Evolutionary conservation across 2,888 invertebrate species (phyloP).

Genomic region (Scaptomyza caliginosa): DNA sequence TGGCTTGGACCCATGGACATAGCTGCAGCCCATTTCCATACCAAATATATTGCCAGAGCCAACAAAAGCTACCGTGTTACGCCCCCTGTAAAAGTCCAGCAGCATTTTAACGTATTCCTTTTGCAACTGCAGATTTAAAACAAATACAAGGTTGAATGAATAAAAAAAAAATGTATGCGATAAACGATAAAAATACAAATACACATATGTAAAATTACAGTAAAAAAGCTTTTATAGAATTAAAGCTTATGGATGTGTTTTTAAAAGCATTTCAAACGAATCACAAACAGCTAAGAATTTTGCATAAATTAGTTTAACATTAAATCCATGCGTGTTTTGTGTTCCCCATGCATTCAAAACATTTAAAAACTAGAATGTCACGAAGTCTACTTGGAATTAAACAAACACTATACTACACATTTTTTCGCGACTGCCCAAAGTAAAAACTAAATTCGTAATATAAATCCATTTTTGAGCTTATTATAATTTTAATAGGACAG

Average conservation of each 20-base stretch:
- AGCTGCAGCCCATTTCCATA: constrained; percentile 23
- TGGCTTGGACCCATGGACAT: constrained; percentile 38
- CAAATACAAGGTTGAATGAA: constrained; percentile 32
- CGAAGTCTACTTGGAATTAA: not conserved
- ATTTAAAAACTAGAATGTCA: not conserved
- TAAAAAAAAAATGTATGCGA: constrained; percentile 32
- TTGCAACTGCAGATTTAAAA: constrained; percentile 41
- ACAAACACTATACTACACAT: not conserved
- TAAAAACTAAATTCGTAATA: not conserved
- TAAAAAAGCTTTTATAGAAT: constrained; percentile 59
- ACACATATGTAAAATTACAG: constrained; percentile 50
- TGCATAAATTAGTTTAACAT: constrained; percentile 8
- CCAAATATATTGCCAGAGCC: constrained; percentile 23
- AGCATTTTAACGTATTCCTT: constrained; percentile 51
- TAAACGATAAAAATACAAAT: constrained; percentile 42
- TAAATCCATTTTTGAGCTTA: not conserved
- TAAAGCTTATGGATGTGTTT: constrained; percentile 68
- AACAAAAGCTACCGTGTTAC: constrained; percentile 8
- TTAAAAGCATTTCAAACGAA: constrained; percentile 67
- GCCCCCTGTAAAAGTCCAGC: constrained; percentile 1
- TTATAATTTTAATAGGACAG: not conserved
- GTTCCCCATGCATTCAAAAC: not conserved
- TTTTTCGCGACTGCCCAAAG: not conserved
- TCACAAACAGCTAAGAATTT: constrained; percentile 49
- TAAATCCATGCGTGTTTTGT: not conserved